Percentiles rank a stretch among this genome's conserved stretches.
Evolutionary conservation across 2,888 invertebrate genomes (phyloP).

Genomic region (Zaprionus lineosus): DNA sequence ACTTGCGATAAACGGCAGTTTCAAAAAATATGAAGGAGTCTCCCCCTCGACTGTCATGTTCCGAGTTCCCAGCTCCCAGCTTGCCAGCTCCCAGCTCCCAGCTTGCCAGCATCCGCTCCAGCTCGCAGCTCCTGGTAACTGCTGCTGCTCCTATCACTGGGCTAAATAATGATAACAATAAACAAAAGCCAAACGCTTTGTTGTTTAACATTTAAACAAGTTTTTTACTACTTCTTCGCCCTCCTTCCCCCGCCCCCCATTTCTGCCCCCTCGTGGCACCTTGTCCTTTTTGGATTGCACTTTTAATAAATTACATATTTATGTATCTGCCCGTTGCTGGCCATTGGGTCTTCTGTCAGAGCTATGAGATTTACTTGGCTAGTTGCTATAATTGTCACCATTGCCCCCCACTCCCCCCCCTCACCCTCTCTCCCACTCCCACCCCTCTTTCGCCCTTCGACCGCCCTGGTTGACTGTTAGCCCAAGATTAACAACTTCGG

Average conservation of each 20-base stretch:
- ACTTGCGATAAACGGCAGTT: constrained; percentile 45
- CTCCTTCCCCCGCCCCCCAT: constrained; percentile 6
- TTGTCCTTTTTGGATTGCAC: constrained; percentile 24
- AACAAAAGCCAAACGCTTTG: constrained; percentile 67
- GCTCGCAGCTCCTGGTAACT: constrained; percentile 6
- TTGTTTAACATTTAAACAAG: constrained; percentile 62
- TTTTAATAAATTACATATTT: constrained; percentile 78
- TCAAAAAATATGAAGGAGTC: constrained; percentile 41
- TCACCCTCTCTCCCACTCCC: too few species aligned
- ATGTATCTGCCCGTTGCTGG: constrained; percentile 50
- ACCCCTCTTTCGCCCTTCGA: too few species aligned
- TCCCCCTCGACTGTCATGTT: too few species aligned
- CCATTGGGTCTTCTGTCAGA: not conserved
- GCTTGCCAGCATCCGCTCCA: constrained; percentile 4
- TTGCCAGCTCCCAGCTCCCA: not conserved
- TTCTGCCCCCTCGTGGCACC: constrained; percentile 10
- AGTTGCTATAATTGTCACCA: constrained; percentile 71
- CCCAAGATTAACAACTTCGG: constrained; percentile 78
- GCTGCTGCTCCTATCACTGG: constrained; percentile 60
- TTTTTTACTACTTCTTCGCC: too few species aligned
- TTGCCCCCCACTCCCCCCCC: too few species aligned
- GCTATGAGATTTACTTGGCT: constrained; percentile 42
- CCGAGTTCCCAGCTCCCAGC: not conserved
- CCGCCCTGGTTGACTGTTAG: constrained; percentile 5
- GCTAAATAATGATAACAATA: constrained; percentile 78